Conservation (phyloP, 2,888 invertebrate species). For the Ichneumoninae sp. region DNA sequence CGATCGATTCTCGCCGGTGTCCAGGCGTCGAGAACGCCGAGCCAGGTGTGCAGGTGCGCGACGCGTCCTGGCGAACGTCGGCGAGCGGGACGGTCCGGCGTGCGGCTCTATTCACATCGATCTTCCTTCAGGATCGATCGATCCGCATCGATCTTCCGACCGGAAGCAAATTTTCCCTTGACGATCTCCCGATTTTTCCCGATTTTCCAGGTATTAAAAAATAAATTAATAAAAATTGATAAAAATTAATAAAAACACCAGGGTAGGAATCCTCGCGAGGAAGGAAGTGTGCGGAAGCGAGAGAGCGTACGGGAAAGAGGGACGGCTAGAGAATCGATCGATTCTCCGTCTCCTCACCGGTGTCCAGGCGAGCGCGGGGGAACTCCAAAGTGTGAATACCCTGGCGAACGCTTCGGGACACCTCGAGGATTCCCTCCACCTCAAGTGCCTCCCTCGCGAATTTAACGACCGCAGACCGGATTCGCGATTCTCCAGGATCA, state of each 20-base stretch:
- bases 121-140: neutral
- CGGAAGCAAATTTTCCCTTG: neutral
- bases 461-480: neutral
- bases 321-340: constrained; percentile 60
- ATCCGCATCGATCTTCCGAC: neutral
- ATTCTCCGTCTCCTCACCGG: constrained; percentile 58
- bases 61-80: neutral
- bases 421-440: neutral
- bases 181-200: neutral
- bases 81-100: neutral
- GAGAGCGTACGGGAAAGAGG: neutral
- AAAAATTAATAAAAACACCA: neutral
- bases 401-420: constrained; percentile 28
- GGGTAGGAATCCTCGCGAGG: neutral
- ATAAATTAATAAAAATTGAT: neutral
- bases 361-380: constrained; percentile 56
- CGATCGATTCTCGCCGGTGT: constrained; percentile 58
- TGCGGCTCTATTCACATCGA: neutral
- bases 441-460: neutral
- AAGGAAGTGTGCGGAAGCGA: neutral
- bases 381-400: constrained; percentile 13
- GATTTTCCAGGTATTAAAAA: neutral
- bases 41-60: neutral
- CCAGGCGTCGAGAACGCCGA: constrained; percentile 16
- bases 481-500: neutral